Conservation (phyloP, 2,113 vertebrate species). For the Gobius niger region DNA sequence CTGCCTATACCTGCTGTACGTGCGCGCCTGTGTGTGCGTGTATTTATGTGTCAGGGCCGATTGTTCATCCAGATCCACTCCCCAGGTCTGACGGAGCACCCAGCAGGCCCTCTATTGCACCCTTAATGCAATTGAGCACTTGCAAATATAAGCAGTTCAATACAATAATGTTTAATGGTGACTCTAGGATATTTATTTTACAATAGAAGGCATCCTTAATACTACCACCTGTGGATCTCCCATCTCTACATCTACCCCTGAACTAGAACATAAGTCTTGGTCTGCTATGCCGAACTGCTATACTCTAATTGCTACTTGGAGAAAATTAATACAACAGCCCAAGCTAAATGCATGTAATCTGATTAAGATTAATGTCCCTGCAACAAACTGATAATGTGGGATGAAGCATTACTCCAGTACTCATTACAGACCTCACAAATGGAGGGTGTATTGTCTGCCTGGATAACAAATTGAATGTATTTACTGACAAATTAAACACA, state of each 20-base stretch:
- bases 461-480: conserved; percentile 8
- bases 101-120: conserved; percentile 24
- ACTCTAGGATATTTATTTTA: no score
- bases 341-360: conserved; percentile 50
- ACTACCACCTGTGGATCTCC: no score
- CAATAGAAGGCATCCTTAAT: no score
- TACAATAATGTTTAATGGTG: no score
- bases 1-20: conserved; percentile 9
- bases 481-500: neutral
- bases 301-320: conserved; percentile 40
- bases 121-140: neutral
- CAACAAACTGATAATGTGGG: conserved; percentile 22
- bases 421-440: neutral
- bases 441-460: neutral
- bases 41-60: neutral
- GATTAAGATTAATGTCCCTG: conserved; percentile 54
- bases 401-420: conserved; percentile 1
- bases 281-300: conserved; percentile 22
- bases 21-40: conserved; percentile 21
- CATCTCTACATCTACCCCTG: neutral
- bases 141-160: no score
- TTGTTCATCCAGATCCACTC: conserved; percentile 35
- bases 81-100: neutral
- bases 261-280: neutral
- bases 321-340: conserved; percentile 42